A percentile compares a stretch with the other conserved stretches of the same genome.
Evolutionary conservation across 2,888 invertebrate species (phyloP).

Genomic region (Amphipyra tragopoginis): DNA sequence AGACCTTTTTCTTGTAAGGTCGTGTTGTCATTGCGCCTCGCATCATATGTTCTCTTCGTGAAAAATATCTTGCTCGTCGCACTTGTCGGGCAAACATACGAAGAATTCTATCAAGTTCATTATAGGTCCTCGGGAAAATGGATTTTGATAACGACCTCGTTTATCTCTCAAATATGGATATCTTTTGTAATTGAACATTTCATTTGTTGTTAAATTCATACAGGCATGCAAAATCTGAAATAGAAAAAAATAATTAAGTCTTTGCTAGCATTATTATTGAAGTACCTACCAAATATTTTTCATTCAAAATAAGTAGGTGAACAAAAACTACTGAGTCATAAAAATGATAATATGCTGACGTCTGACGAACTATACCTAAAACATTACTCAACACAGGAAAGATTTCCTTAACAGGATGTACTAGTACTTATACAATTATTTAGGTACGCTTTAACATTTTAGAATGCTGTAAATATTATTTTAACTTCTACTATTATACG

Average conservation of each 20-base stretch:
- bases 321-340: too few relatives aligned
- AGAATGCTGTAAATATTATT: too few relatives aligned
- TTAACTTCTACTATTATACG: too few relatives aligned
- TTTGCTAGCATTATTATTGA: neutral
- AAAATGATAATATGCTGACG: too few relatives aligned
- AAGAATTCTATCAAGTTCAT: slow-evolving; percentile 97
- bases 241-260: slow-evolving; percentile 18
- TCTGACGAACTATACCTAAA: too few relatives aligned
- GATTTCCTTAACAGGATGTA: too few relatives aligned
- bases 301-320: too few relatives aligned
- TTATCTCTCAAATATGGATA: slow-evolving; percentile 97
- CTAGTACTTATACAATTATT: too few relatives aligned
- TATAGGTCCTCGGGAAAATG: slow-evolving; percentile 96
- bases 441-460: too few relatives aligned
- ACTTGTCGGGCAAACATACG: slow-evolving; percentile 95
- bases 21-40: slow-evolving; percentile 61
- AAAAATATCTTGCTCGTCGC: slow-evolving; percentile 93
- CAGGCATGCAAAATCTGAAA: slow-evolving; percentile 96
- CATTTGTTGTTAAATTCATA: slow-evolving; percentile 98
- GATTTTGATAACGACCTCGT: slow-evolving; percentile 96
- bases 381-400: too few relatives aligned
- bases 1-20: slow-evolving; percentile 44
- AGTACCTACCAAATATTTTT: too few relatives aligned
- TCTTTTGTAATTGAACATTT: slow-evolving; percentile 97
- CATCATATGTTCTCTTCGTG: slow-evolving; percentile 91